Evolutionary conservation across 2,113 vertebrate species (phyloP), one percentile per base, ranked within the genome.

Genomic region (Marmota monax): DNA sequence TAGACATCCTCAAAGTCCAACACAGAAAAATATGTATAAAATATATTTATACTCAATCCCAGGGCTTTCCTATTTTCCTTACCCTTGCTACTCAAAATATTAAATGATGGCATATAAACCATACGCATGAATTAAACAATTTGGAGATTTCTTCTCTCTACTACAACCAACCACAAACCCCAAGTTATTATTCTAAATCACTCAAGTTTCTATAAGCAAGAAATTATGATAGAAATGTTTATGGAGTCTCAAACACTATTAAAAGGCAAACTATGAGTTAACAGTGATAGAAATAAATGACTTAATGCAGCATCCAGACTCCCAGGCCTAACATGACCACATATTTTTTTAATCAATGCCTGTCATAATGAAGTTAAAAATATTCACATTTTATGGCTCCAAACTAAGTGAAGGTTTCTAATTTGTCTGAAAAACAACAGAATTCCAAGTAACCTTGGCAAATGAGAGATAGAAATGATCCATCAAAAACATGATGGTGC

Each of bases 281-380:
- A 84, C 0, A 78, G 56, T 53, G 32, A 96, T 32, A 92, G 39
- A 94, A 93, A 94, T 53, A 87, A 92, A 83, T 7, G 61, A 23
- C 23, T 61, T 23, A 84, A 65, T 90, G 89, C 8, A 88, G 73
- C 20, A 93, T 58, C 25, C 48, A 88, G 65, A 92, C 7, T 86
- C 16, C 39, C 25, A 1, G 23, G 10, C 29, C 78, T 48, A 80
- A 82, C 48, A 63, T 53, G 70, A 80, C 29, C 80, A 42, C 25
- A 10, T 72, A 45, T 72, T 84, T 79, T 73, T 85, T 48, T 20
- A 76, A 80, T 95, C 77, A 88, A 29, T 88, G 67, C 82, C 67
- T 51, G 9, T 74, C 58, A 84, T n/a, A 77, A 80, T 84, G 56
- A 77, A 96, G 95, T 39, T 79, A 61, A 97, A 92, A 96, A 76